Percentiles rank a stretch among this genome's conserved stretches.
Conservation (phyloP, 2,113 vertebrate genomes). For the Stigmatopora nigra region DNA sequence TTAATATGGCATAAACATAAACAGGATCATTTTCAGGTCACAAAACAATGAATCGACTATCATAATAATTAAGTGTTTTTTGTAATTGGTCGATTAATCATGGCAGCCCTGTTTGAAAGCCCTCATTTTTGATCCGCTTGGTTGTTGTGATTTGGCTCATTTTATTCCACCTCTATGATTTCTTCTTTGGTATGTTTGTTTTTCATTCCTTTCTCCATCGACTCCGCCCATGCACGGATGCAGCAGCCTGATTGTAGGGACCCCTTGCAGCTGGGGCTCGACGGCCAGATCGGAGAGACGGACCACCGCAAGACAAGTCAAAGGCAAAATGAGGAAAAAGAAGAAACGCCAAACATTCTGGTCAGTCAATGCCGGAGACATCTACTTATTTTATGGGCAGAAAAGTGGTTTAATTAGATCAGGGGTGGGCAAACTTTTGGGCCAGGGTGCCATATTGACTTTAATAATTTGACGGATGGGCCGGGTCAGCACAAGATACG, state of each 20-base stretch:
- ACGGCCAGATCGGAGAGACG: slow-evolving; percentile 66
- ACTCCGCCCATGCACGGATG: slow-evolving; percentile 83
- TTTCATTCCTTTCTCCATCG: slow-evolving; percentile 81
- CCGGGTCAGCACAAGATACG: no score
- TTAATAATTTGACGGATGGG: no score
- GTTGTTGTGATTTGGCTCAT: slow-evolving; percentile 43
- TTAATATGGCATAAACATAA: no score
- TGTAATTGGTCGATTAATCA: no score
- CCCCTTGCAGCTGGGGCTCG: slow-evolving; percentile 64
- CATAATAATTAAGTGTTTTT: no score
- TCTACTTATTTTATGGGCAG: not conserved
- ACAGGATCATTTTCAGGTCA: no score
- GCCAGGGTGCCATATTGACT: no score
- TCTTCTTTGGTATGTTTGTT: slow-evolving; percentile 46
- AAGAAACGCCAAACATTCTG: slow-evolving; percentile 70
- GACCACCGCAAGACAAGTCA: slow-evolving; percentile 56
- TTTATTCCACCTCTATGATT: slow-evolving; percentile 55
- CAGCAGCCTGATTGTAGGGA: slow-evolving; percentile 94
- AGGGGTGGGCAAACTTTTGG: no score
- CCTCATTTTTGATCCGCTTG: slow-evolving; percentile 41
- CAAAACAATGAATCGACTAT: no score
- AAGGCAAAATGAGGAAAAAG: slow-evolving; percentile 73
- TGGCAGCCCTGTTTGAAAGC: slow-evolving; percentile 69
- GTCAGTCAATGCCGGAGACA: slow-evolving; percentile 49
- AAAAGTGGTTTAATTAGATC: no score